Percentiles rank a stretch among this genome's conserved stretches.
Evolutionary conservation across 1,140 invertebrate species (phyloP).

Genomic region (Parapsyche elsis): DNA sequence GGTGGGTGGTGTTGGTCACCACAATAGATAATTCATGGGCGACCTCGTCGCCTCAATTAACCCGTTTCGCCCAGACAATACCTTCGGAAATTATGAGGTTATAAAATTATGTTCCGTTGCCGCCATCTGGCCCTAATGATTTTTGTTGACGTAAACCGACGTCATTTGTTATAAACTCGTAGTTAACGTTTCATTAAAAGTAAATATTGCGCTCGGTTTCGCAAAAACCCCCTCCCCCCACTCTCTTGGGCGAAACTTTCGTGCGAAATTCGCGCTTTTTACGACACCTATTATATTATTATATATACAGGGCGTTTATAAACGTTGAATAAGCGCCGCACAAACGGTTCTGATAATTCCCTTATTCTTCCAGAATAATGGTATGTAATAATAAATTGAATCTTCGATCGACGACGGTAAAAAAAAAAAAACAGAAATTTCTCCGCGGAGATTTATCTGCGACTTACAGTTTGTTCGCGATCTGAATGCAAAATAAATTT

Average conservation of each 20-base stretch:
- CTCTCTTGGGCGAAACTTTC: not conserved
- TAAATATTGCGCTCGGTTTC: conserved; percentile 20
- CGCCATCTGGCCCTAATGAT: conserved; percentile 44
- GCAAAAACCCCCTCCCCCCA: not conserved
- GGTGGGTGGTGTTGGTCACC: conserved; percentile 29
- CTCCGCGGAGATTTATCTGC: too few species aligned
- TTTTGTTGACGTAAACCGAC: conserved; percentile 42
- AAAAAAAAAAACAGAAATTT: too few species aligned
- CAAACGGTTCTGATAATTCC: conserved; percentile 5
- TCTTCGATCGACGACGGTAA: not conserved
- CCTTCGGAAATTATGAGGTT: conserved; percentile 48
- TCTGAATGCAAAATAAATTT: too few species aligned
- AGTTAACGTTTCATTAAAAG: conserved; percentile 37
- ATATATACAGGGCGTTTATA: not conserved
- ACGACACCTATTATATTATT: conserved; percentile 26
- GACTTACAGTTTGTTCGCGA: too few species aligned
- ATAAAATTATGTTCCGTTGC: conserved; percentile 36
- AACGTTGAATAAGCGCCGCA: conserved; percentile 12
- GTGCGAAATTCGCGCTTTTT: not conserved
- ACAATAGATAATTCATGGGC: conserved; percentile 46
- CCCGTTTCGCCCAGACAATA: conserved; percentile 43
- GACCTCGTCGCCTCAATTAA: conserved; percentile 45
- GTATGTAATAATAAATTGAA: conserved; percentile 14
- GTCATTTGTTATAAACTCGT: conserved; percentile 30
- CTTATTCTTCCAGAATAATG: conserved; percentile 15